These are phyloP conservation scores for Scrobipalpa costella DNA, from an alignment of 2,888 invertebrate species.

Conservation along the genomic window DNA sequence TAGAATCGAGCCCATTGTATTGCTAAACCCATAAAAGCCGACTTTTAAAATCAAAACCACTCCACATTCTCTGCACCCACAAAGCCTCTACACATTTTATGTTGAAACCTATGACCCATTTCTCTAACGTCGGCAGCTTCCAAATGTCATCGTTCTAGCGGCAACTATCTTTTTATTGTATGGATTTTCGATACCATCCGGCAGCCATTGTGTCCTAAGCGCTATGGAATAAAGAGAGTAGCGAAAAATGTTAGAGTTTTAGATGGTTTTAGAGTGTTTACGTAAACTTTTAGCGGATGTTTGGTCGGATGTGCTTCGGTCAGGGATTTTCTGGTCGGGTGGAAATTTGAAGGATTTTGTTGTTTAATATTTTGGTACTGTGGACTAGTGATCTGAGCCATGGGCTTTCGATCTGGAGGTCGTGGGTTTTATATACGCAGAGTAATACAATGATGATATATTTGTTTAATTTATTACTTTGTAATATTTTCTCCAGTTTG, in stretches of 20 bases:
- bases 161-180: conserved; percentile 20
- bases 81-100: not conserved
- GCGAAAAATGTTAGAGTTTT: conserved; percentile 12
- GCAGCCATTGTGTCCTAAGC: conserved; percentile 8
- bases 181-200: conserved; percentile 22
- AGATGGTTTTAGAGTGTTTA: not conserved
- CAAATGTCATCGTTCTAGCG: conserved; percentile 1
- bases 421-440: no score
- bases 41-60: not conserved
- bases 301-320: not conserved
- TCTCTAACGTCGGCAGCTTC: conserved; percentile 15
- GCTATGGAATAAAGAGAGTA: conserved; percentile 2
- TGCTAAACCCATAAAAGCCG: no score
- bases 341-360: not conserved
- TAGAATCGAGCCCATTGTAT: no score
- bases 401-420: no score
- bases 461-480: no score
- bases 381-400: no score
- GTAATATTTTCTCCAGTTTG: no score
- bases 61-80: not conserved
- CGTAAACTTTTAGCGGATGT: not conserved
- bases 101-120: not conserved
- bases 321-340: not conserved
- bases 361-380: not conserved
- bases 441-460: no score